Evolutionary conservation across 1,140 invertebrate species (phyloP).

Genomic region (Phortica variegata): DNA sequence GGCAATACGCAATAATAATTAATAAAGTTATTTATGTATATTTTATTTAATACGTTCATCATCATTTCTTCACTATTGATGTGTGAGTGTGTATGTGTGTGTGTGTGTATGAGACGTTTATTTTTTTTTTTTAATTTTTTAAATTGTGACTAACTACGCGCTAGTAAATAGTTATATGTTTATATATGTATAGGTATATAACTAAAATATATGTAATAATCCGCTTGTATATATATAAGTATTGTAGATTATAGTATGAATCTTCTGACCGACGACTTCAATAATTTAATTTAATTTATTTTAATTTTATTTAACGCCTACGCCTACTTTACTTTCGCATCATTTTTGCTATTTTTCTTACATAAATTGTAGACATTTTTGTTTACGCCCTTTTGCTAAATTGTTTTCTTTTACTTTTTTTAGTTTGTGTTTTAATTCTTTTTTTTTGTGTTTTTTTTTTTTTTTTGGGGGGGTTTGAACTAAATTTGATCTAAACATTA

Average conservation of each 20-base stretch:
- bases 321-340: constrained; percentile 21
- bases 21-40: too few relatives aligned
- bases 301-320: constrained; percentile 13
- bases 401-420: constrained; percentile 3
- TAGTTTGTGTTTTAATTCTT: constrained; percentile 5
- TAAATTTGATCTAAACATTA: constrained; percentile 47
- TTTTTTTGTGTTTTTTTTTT: constrained; percentile 8
- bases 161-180: constrained; percentile 31
- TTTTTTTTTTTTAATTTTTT: constrained; percentile 34
- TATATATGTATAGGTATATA: constrained; percentile 14
- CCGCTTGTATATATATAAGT: constrained; percentile 26
- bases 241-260: constrained; percentile 4
- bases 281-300: constrained; percentile 21
- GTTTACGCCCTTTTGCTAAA: constrained; percentile 7
- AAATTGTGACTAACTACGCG: constrained; percentile 51
- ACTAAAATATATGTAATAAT: constrained; percentile 14
- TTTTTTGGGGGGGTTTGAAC: constrained; percentile 26
- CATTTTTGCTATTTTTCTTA: background rate
- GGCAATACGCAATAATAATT: too few relatives aligned
- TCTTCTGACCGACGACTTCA: too few relatives aligned
- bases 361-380: constrained; percentile 15
- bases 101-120: constrained; percentile 2
- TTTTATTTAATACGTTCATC: too few relatives aligned
- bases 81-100: constrained; percentile 16
- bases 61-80: too few relatives aligned